Evolutionary conservation across 1,140 invertebrate genomes (phyloP), one percentile per base, ranked within the genome.

Genomic region (Lithobius niger): DNA sequence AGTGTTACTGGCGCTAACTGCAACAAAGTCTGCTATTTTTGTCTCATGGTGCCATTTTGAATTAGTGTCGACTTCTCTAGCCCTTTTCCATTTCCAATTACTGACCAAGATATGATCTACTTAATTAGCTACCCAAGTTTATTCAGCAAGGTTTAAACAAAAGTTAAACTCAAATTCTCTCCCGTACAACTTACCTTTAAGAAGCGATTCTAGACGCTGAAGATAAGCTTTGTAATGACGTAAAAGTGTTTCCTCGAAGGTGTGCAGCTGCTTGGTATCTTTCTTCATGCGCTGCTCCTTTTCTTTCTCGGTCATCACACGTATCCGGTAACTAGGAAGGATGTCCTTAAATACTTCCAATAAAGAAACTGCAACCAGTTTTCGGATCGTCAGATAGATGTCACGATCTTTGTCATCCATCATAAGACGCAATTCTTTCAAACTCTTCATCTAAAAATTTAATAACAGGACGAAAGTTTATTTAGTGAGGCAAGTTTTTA

Each of bases 281-380:
- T 95, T 94, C 66, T 91, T 91, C 58, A 90, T 79, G 78, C 74
- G 75, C 71, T 86, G 84, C 77, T 78, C 84, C 83, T 66, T 85
- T 69, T 68, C 79, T 79, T 62, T 69, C 54, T 67, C 67, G 79
- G 59, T 72, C 79, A 62, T 81, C 63, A 6, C 72, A 69, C 40
- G 71, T 42, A 98, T 87, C 63, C 81, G 76, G 74, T 97, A 99
- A 22, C 83, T 82, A 0, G 95, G 95, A 55, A 97, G 71, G 59
- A 98, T 80, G 72, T 97, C 93, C 65, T 86, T 85, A 65, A 98
- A 97, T 27, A 98, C 80, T 71, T 97, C 90, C 13, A 84, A 74
- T 1, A 95, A 69, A 0, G 92, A 92, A 0, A 91, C 69, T 27
- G 82, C 82, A 0, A 83, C 83, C 16, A 94, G 69, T 71, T 95